Percentiles rank a stretch among this genome's conserved stretches.
phyloP scores from a whole-genome alignment of 2,113 vertebrate species.

The Sebastes schlegelii region DNA sequence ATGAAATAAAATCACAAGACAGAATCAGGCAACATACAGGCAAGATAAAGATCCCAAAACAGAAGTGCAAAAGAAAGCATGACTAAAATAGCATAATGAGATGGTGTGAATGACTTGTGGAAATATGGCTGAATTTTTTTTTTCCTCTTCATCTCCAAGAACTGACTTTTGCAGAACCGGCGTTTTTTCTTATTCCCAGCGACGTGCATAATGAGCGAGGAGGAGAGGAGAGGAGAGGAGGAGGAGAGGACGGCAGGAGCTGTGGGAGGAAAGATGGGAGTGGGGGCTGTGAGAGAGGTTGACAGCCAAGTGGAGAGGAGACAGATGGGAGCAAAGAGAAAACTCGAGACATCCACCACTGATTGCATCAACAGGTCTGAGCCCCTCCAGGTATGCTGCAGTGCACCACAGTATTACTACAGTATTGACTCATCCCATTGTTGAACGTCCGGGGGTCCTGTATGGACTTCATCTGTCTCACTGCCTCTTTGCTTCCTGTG shows the following conservation, averaged over 20 bases:
- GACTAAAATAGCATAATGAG: slow-evolving; percentile 36
- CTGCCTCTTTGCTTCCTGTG: slow-evolving; percentile 33
- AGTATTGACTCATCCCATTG: slow-evolving; percentile 61
- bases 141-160: slow-evolving; percentile 26
- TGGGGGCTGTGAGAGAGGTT: slow-evolving; percentile 50
- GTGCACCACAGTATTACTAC: slow-evolving; percentile 64
- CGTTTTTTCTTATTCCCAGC: slow-evolving; percentile 43
- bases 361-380: slow-evolving; percentile 78
- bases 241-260: slow-evolving; percentile 36
- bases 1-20: slow-evolving; percentile 1
- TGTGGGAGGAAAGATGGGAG: slow-evolving; percentile 70
- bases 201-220: slow-evolving; percentile 42
- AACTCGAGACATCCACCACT: slow-evolving; percentile 60
- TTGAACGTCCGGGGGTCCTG: slow-evolving; percentile 45
- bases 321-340: slow-evolving; percentile 69
- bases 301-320: slow-evolving; percentile 68
- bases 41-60: neutral
- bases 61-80: slow-evolving; percentile 13
- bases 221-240: neutral
- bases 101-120: slow-evolving; percentile 22
- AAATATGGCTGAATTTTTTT: neutral
- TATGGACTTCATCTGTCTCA: slow-evolving; percentile 32
- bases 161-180: slow-evolving; percentile 48
- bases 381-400: slow-evolving; percentile 74
- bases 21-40: neutral